Evolutionary conservation across 2,113 vertebrate genomes (phyloP).

Genomic region (Pantherophis guttatus): DNA sequence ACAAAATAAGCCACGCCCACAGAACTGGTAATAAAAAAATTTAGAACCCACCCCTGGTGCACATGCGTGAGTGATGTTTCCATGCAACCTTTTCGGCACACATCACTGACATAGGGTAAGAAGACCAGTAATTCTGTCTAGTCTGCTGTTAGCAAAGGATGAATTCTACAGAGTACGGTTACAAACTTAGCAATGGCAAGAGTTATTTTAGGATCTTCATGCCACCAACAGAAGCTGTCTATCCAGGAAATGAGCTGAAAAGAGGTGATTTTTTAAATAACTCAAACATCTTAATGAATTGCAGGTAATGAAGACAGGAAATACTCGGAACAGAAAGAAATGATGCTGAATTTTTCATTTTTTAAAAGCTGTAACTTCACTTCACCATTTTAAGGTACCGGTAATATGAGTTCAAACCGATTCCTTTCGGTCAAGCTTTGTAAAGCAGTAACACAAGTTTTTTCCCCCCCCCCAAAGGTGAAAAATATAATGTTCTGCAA

Average conservation of each 20-base stretch:
- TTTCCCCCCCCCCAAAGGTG: neutral
- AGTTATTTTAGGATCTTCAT: neutral
- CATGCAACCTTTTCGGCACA: too few relatives aligned
- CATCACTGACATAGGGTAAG: neutral
- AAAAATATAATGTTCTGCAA: neutral
- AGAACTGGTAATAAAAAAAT: too few relatives aligned
- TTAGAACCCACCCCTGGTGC: too few relatives aligned
- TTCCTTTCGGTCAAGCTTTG: neutral
- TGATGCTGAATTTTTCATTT: constrained; percentile 43
- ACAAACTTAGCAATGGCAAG: neutral
- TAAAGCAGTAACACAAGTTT: neutral
- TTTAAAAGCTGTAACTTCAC: neutral
- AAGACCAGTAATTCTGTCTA: neutral
- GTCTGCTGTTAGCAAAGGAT: neutral
- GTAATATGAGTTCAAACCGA: neutral
- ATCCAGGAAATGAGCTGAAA: neutral
- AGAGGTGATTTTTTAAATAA: constrained; percentile 28
- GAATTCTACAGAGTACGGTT: neutral
- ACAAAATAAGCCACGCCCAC: too few relatives aligned
- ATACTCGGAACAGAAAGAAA: constrained; percentile 6
- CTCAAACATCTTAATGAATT: constrained; percentile 51
- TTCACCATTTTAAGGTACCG: neutral
- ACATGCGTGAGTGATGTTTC: too few relatives aligned
- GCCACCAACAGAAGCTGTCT: neutral
- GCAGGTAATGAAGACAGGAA: constrained; percentile 11